Conservation (phyloP, 2,888 invertebrate species). For the Tipula confusa region DNA sequence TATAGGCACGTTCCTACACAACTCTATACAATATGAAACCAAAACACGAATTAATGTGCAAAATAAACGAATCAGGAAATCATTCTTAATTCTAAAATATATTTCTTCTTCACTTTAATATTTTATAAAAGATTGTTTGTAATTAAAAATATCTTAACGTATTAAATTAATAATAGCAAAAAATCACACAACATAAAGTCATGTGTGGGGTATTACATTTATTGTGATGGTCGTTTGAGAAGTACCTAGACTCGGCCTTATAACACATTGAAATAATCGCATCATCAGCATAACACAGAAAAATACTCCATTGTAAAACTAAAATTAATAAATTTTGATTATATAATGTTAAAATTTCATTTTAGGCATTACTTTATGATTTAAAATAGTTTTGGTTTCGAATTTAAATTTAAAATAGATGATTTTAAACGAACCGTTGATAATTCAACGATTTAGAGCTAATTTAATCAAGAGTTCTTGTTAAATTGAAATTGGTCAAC, state of each 20-base stretch:
- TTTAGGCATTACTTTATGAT: no score
- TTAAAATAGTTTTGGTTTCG: no score
- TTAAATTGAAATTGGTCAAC: no score
- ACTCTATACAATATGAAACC: not conserved
- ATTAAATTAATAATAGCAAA: not conserved
- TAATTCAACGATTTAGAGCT: no score
- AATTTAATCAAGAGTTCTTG: no score
- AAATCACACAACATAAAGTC: not conserved
- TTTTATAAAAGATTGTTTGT: not conserved
- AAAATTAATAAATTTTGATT: not conserved
- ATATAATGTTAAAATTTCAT: no score
- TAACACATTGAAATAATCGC: no score
- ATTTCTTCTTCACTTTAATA: not conserved
- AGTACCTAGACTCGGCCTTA: no score
- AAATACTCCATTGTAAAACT: not conserved
- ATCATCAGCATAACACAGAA: no score
- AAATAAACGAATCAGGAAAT: not conserved
- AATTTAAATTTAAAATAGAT: no score
- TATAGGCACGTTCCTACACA: not conserved
- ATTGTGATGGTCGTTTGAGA: no score
- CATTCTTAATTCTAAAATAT: not conserved
- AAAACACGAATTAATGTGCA: not conserved
- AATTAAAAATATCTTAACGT: not conserved
- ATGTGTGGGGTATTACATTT: not conserved
- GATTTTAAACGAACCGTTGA: no score